A percentile compares a stretch with the other conserved stretches of the same genome.
Evolutionary conservation across 2,888 invertebrate genomes (phyloP).

Genomic region (Xanthorhoe spadicearia): DNA sequence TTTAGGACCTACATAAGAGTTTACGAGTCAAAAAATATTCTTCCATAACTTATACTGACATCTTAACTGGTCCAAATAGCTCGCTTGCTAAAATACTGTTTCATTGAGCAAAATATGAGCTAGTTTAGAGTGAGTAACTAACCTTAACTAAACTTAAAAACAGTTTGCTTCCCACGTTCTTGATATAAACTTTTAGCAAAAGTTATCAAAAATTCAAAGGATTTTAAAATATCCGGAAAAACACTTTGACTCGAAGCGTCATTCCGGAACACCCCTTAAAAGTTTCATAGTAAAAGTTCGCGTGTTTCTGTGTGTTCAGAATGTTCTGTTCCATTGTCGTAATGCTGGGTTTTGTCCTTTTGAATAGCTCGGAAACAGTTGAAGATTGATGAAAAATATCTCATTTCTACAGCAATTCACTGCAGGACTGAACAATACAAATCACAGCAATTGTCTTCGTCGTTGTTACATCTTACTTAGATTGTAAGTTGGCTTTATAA

Average conservation of each 20-base stretch:
- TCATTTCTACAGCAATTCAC: background rate
- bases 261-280: conserved; percentile 63
- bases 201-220: conserved; percentile 43
- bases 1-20: too few relatives aligned
- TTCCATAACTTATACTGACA: too few relatives aligned
- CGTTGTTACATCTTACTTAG: background rate
- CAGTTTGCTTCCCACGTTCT: background rate
- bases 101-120: too few relatives aligned
- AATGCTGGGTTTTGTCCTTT: conserved; percentile 36
- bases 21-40: too few relatives aligned
- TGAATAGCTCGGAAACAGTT: conserved; percentile 12
- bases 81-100: too few relatives aligned
- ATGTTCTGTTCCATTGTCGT: conserved; percentile 38
- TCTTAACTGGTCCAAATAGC: too few relatives aligned
- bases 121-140: too few relatives aligned
- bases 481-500: too few relatives aligned
- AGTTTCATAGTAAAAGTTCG: conserved; percentile 70
- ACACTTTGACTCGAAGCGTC: conserved; percentile 50
- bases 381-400: background rate
- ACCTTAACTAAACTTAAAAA: background rate
- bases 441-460: background rate
- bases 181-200: conserved; percentile 26
- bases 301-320: conserved; percentile 54
- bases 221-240: conserved; percentile 48
- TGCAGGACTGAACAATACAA: background rate